These are phyloP conservation scores for Triops cancriformis DNA, from an alignment of 1,140 invertebrate species.

Conservation along the genomic window DNA sequence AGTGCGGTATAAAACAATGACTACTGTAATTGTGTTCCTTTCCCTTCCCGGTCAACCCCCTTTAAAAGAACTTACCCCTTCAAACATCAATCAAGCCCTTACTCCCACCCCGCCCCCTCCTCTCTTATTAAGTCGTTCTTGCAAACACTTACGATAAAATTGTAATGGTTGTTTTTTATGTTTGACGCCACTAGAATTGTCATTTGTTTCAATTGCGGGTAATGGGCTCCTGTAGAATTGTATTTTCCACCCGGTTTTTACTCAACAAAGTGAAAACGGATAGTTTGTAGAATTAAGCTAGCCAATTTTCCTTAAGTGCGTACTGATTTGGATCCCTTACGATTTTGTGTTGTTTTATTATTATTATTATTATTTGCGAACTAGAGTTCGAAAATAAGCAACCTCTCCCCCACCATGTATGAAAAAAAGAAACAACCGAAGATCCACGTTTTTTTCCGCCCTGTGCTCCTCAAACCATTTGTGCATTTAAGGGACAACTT, in stretches of 20 bases:
- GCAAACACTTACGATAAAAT: neutral
- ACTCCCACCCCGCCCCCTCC: neutral
- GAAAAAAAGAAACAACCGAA: neutral
- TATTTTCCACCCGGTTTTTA: neutral
- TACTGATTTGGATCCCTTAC: neutral
- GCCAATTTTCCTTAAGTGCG: neutral
- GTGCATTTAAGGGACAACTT: slow-evolving; percentile 13
- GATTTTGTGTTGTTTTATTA: neutral
- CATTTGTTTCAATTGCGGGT: neutral
- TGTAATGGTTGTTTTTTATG: slow-evolving; percentile 6
- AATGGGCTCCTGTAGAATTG: neutral
- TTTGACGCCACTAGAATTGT: neutral
- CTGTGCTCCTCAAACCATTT: neutral
- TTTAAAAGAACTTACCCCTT: no score
- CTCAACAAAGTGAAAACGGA: neutral
- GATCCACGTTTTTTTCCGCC: neutral
- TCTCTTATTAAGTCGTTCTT: neutral
- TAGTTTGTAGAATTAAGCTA: neutral
- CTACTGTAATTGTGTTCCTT: slow-evolving; percentile 1
- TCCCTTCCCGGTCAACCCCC: neutral
- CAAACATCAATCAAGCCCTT: neutral
- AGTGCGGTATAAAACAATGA: neutral
- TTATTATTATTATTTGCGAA: neutral
- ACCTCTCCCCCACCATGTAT: neutral
- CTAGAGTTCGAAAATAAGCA: neutral